phyloP scores from a whole-genome alignment of 2,888 invertebrate species.

The Seira musarum region DNA sequence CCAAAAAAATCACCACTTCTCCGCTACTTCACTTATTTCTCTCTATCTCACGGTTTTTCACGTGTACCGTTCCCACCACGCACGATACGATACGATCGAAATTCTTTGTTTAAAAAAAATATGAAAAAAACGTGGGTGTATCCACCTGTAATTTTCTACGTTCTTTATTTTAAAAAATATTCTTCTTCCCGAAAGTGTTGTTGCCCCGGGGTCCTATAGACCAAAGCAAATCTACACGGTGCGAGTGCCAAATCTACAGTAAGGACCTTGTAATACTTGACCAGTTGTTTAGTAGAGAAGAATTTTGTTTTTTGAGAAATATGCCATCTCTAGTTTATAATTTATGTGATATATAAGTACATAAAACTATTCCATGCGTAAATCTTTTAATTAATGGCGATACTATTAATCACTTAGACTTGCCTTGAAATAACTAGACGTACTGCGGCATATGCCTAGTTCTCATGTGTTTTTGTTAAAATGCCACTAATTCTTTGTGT shows the following conservation, averaged over 20 bases:
- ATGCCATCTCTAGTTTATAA: conserved; percentile 8
- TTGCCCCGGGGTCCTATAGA: conserved; percentile 49
- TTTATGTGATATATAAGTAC: conserved; percentile 26
- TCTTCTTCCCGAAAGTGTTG: conserved; percentile 48
- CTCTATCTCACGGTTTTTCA: conserved; percentile 49
- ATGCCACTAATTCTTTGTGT: too few species aligned
- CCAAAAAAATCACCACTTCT: conserved; percentile 40
- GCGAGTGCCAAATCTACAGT: conserved; percentile 68
- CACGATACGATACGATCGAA: conserved; percentile 39
- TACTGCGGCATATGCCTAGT: not conserved
- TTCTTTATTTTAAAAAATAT: conserved; percentile 21
- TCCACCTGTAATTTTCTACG: not conserved
- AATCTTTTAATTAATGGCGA: too few species aligned
- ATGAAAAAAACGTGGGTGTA: conserved; percentile 38
- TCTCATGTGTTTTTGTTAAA: not conserved
- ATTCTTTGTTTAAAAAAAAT: conserved; percentile 28
- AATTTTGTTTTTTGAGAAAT: conserved; percentile 24
- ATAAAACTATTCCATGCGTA: not conserved
- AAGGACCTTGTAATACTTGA: conserved; percentile 62
- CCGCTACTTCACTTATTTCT: conserved; percentile 44
- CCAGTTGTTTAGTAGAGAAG: conserved; percentile 42
- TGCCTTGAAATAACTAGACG: not conserved
- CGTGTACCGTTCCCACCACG: conserved; percentile 41
- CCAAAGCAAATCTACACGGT: conserved; percentile 67
- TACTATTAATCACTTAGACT: too few species aligned